phyloP scores from a whole-genome alignment of 2,113 vertebrate genomes.

The Salvelinus namaycush region DNA sequence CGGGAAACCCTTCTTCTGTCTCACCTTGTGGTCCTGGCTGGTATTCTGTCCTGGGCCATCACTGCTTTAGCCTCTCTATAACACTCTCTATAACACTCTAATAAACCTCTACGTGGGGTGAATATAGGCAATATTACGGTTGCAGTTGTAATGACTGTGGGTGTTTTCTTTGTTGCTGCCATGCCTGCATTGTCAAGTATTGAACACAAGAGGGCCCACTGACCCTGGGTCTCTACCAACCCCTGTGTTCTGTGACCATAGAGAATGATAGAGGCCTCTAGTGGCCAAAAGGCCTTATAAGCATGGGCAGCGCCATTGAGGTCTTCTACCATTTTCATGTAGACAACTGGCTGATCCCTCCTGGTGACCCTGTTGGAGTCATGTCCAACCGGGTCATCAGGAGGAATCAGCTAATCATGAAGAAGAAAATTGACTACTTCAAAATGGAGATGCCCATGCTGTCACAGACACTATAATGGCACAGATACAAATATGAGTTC shows the following conservation, averaged over 20 bases:
- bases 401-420: no score
- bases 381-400: no score
- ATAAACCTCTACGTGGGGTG: neutral
- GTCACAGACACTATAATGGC: no score
- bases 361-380: no score
- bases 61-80: slow-evolving; percentile 27
- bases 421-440: no score
- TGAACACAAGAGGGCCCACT: neutral
- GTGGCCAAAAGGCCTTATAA: no score
- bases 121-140: neutral
- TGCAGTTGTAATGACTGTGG: neutral
- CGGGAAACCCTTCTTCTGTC: slow-evolving; percentile 12
- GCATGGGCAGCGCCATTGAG: no score
- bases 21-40: slow-evolving; percentile 28
- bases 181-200: neutral
- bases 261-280: no score
- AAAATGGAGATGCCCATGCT: no score
- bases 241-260: neutral
- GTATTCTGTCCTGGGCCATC: slow-evolving; percentile 5
- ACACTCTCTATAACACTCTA: neutral
- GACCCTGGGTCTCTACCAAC: neutral
- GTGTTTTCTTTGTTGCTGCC: neutral
- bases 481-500: no score
- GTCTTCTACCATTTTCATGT: no score
- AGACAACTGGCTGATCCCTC: no score